Percentiles rank a stretch among this genome's conserved stretches.
Conservation (phyloP, 2,113 vertebrate genomes). For the Chaetorhynchus papuensis region DNA sequence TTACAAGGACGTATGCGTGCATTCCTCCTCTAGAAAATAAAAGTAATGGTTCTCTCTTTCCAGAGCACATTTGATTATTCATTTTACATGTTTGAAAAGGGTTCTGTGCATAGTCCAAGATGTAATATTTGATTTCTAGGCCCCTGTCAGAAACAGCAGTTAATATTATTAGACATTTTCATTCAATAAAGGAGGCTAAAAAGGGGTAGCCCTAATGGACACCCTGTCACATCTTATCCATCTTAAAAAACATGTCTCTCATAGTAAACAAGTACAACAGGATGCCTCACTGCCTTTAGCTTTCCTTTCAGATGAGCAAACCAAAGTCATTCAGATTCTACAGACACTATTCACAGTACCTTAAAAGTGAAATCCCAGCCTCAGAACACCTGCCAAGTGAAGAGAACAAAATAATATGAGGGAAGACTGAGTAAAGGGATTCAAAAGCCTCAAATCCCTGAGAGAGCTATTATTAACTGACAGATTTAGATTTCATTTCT, state of each 20-base stretch:
- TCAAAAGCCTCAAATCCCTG: constrained; percentile 11
- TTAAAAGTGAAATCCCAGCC: constrained; percentile 27
- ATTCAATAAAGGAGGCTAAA: constrained; percentile 18
- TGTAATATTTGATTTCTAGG: constrained; percentile 10
- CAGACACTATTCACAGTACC: not conserved
- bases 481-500: constrained; percentile 30
- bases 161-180: not conserved
- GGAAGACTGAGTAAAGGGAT: not conserved
- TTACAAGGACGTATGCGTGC: not conserved
- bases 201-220: constrained; percentile 10
- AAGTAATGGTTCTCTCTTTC: not conserved
- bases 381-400: constrained; percentile 37
- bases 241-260: not conserved
- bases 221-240: not conserved
- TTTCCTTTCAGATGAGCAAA: not conserved
- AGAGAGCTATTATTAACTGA: constrained; percentile 11
- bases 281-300: not conserved
- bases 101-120: not conserved
- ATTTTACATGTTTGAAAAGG: not conserved
- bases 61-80: not conserved
- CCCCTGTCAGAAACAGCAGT: not conserved
- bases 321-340: constrained; percentile 14
- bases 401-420: not conserved
- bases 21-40: not conserved
- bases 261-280: not conserved